Evolutionary conservation across 2,888 invertebrate species (phyloP).

Genomic region (Spodoptera picta): DNA sequence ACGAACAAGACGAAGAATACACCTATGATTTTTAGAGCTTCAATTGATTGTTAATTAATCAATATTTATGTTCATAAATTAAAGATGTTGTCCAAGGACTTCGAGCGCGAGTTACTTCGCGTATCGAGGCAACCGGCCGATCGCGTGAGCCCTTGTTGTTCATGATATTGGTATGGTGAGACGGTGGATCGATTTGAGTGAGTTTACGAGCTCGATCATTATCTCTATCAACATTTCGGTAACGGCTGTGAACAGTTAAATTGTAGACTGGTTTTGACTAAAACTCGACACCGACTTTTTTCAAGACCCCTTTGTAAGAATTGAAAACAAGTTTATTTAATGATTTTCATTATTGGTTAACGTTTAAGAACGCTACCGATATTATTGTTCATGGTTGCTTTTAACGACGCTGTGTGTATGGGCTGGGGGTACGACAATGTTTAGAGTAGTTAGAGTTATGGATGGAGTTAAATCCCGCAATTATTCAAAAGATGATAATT

Average conservation of each 20-base stretch:
- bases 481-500: no score
- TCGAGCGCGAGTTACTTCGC: constrained; percentile 35
- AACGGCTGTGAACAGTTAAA: constrained; percentile 57
- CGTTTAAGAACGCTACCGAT: no score
- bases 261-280: constrained; percentile 48
- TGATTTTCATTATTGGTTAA: constrained; percentile 7
- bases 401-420: no score
- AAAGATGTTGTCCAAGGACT: constrained; percentile 63
- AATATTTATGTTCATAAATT: constrained; percentile 40
- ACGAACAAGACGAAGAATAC: no score
- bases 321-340: constrained; percentile 25
- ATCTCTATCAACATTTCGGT: constrained; percentile 68
- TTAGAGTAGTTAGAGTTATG: no score
- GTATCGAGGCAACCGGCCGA: constrained; percentile 56
- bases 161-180: constrained; percentile 64
- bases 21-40: no score
- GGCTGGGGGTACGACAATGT: no score
- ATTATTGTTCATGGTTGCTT: no score
- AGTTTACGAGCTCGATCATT: constrained; percentile 70
- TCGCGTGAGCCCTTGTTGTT: constrained; percentile 69
- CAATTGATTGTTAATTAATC: constrained; percentile 11
- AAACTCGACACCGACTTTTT: constrained; percentile 20
- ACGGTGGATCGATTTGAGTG: constrained; percentile 69
- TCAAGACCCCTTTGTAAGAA: constrained; percentile 5
- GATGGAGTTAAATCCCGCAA: no score